Base-by-base conservation (phyloP, 2,113 vertebrate species). In the Crypturellus undulatus region DNA sequence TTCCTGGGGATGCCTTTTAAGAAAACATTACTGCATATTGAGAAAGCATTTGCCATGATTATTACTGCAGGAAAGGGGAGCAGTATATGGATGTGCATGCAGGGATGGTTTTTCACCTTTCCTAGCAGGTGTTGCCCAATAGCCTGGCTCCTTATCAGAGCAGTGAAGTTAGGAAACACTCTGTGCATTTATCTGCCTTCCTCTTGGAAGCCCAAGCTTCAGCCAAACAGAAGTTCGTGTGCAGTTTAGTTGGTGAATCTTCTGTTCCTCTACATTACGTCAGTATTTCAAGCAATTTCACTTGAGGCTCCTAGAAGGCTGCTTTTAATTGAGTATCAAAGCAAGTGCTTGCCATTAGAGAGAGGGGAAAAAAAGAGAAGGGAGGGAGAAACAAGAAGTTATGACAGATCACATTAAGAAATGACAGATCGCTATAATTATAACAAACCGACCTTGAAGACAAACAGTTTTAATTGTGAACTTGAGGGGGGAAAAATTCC, bases 401-500 rank as follows among this genome's bases (percentile, higher is more conserved):
- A 75, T 93, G 95, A 93, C 79, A 97, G 93, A 89, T 89, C 87
- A 87, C 47, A 76, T 94, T 96, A 94, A 87, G 82, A 95, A 84
- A 84, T 95, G 91, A 95, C 70, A 93, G 80, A 96, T 94, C 63
- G 81, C 73, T 91, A 91, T 96, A 96, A 96, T 87, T 96, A 87
- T 67, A 75, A 64, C 52, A 96, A 96, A 76, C 47, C 12, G 68
- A 95, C 84, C 94, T 96, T 95, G 92, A 96, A 96, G 81, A 96
- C 58, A 97, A 96, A 94, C 45, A 78, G n/a, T 89, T 96, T 96
- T 94, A 80, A 96, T 91, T 95, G 49, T 94, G 65, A 96, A 70
- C 72, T 93, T 97, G 89, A 89, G 70, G 60, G 19, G 21, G 69
- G 84, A 89, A 91, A 73, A 71, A 38, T 63, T 73, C 68, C 11